A percentile compares a stretch with the other conserved stretches of the same genome.
Conservation (phyloP, 1,140 invertebrate genomes). For the Platorchestia sp. region DNA sequence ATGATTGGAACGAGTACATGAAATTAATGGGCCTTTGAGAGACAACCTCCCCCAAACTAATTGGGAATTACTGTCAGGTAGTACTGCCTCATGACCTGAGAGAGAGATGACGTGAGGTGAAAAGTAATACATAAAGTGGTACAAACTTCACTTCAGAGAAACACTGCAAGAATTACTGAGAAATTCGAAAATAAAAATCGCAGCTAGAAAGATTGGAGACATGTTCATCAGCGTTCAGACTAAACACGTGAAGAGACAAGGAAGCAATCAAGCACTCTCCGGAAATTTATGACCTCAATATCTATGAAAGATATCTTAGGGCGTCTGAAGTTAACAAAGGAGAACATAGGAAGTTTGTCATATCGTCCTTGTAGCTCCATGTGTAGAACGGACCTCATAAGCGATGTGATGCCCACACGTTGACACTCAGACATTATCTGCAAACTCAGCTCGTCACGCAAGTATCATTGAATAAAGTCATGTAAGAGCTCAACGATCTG, state of each 20-base stretch:
- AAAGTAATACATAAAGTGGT: not conserved
- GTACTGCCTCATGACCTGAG: not conserved
- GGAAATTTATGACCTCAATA: slow-evolving; percentile 1
- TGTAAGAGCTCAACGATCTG: not conserved
- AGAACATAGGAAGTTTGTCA: not conserved
- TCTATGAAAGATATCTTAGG: not conserved
- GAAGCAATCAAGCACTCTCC: not conserved
- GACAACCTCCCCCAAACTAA: not conserved
- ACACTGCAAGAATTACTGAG: not conserved
- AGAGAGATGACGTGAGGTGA: not conserved
- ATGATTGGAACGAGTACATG: not conserved
- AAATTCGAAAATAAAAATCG: not conserved
- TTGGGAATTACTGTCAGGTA: not conserved
- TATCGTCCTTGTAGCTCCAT: not conserved
- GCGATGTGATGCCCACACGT: not conserved
- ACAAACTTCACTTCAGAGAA: not conserved
- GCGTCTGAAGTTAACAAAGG: not conserved
- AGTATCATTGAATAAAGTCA: not conserved
- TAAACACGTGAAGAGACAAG: not conserved
- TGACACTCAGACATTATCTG: not conserved
- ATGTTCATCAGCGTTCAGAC: not conserved
- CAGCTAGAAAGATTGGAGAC: not conserved
- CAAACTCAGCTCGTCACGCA: not conserved
- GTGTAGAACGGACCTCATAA: not conserved
- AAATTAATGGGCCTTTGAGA: not conserved